A percentile compares a stretch with the other conserved stretches of the same genome.
These are phyloP conservation scores for Chloroceryle aenea DNA, from an alignment of 2,113 vertebrate species.

Conservation along the genomic window DNA sequence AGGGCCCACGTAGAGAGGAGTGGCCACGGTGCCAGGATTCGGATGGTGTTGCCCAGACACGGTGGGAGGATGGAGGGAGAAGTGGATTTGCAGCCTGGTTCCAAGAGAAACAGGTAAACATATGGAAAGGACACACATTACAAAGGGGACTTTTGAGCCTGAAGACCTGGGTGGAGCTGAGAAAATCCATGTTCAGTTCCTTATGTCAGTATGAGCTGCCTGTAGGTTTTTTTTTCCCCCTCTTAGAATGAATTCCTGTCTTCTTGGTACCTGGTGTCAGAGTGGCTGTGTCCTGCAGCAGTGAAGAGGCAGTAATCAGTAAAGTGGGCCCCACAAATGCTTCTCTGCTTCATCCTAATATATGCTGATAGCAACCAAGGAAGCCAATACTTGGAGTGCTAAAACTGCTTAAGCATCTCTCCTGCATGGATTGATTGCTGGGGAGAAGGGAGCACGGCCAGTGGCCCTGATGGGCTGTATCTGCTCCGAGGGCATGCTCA, in stretches of 20 bases:
- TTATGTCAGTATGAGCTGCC: background rate
- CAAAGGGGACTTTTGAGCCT: background rate
- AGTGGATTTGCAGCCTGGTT: fast-evolving
- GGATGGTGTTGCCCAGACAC: fast-evolving
- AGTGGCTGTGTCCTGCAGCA: background rate
- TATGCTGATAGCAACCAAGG: background rate
- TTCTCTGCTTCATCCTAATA: background rate
- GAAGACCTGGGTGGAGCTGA: background rate
- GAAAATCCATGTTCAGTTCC: background rate
- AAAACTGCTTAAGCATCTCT: fast-evolving
- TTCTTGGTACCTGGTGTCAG: background rate
- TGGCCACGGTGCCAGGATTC: background rate
- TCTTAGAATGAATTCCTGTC: background rate
- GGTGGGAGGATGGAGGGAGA: background rate
- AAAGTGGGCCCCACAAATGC: background rate
- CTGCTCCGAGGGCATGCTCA: fast-evolving
- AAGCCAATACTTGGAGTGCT: background rate
- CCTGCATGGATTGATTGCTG: background rate
- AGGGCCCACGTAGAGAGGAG: fast-evolving
- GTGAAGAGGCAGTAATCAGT: too few species aligned
- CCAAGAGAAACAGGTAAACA: background rate
- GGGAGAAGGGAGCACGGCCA: fast-evolving
- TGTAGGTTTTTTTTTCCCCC: too few species aligned
- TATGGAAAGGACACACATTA: background rate
- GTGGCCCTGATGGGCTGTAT: fast-evolving